These are phyloP conservation scores for Aselliscus stoliczkanus DNA, from an alignment of 2,797 vertebrate genomes.

Conservation along the genomic window DNA sequence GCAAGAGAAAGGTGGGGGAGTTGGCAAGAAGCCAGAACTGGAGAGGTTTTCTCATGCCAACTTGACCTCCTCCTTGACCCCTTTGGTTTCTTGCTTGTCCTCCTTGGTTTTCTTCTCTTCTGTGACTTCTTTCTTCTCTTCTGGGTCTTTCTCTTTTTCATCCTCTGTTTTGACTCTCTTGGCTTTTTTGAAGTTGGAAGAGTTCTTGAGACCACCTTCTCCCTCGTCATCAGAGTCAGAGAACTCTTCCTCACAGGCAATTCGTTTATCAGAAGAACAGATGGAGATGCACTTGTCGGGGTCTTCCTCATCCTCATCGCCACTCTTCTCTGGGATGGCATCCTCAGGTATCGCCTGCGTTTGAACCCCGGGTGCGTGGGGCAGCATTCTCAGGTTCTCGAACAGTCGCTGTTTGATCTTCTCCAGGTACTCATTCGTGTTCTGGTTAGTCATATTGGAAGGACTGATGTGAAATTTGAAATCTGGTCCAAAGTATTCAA, in stretches of 20 bases:
- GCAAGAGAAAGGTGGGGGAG: constrained; percentile 59
- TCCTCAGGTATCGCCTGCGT: constrained; percentile 97
- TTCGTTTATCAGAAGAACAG: constrained; percentile 95
- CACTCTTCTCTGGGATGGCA: constrained; percentile 95
- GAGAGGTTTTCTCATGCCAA: constrained; percentile 76
- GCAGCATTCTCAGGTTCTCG: constrained; percentile 97
- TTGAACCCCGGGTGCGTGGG: constrained; percentile 95
- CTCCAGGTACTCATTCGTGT: constrained; percentile 96
- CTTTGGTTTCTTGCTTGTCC: constrained; percentile 94
- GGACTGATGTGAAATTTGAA: constrained; percentile 99
- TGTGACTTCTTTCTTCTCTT: constrained; percentile 96
- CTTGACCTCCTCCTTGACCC: constrained; percentile 86
- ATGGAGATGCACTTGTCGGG: constrained; percentile 94
- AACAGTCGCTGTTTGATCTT: constrained; percentile 98
- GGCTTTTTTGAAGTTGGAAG: constrained; percentile 93
- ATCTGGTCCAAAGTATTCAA: constrained; percentile 98
- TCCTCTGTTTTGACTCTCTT: constrained; percentile 96
- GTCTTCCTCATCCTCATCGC: constrained; percentile 95
- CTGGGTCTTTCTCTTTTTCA: constrained; percentile 90
- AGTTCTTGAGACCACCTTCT: constrained; percentile 92
- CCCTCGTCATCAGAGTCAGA: constrained; percentile 97
- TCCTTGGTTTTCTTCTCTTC: constrained; percentile 95
- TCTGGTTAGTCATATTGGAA: constrained; percentile 99
- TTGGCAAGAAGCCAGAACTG: constrained; percentile 58
- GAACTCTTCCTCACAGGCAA: constrained; percentile 97